phyloP scores from a whole-genome alignment of 2,888 invertebrate species.

The Agrotis segetum region DNA sequence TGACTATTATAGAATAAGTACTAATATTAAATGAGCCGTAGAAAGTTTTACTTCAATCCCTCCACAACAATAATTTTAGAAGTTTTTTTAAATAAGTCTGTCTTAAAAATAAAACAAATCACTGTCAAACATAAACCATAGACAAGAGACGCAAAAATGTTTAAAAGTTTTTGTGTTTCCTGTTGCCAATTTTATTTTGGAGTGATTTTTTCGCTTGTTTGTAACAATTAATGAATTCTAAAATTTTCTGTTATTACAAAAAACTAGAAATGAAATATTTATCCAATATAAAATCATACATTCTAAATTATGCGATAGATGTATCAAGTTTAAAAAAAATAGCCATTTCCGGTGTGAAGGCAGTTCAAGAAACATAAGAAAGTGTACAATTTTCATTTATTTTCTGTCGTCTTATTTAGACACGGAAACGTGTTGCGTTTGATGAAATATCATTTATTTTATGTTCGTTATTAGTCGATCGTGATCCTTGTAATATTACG shows the following conservation, averaged over 20 bases:
- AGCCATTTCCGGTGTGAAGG: conserved; percentile 88
- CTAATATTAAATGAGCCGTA: too few species aligned
- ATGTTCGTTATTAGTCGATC: conserved; percentile 78
- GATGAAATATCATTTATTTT: conserved; percentile 84
- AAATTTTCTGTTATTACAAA: conserved; percentile 75
- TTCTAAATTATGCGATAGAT: conserved; percentile 76
- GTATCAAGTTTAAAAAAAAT: conserved; percentile 82
- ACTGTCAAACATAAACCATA: conserved; percentile 57
- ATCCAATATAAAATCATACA: conserved; percentile 69
- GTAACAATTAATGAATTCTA: conserved; percentile 61
- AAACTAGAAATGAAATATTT: conserved; percentile 84
- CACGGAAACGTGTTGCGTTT: conserved; percentile 84
- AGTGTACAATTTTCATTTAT: conserved; percentile 89
- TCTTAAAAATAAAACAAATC: neutral
- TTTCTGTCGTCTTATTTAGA: conserved; percentile 89
- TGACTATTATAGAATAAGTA: too few species aligned
- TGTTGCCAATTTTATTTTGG: conserved; percentile 70
- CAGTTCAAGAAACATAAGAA: conserved; percentile 89
- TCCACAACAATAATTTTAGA: too few species aligned
- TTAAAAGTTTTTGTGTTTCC: conserved; percentile 72
- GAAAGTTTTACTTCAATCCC: too few species aligned
- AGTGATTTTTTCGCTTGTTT: conserved; percentile 68
- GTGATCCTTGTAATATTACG: conserved; percentile 75
- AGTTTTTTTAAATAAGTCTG: conserved; percentile 4
- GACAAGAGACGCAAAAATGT: conserved; percentile 68